A percentile compares a stretch with the other conserved stretches of the same genome.
These are phyloP conservation scores for Toxonevra muliebris DNA, from an alignment of 2,888 invertebrate species.

Conservation along the genomic window DNA sequence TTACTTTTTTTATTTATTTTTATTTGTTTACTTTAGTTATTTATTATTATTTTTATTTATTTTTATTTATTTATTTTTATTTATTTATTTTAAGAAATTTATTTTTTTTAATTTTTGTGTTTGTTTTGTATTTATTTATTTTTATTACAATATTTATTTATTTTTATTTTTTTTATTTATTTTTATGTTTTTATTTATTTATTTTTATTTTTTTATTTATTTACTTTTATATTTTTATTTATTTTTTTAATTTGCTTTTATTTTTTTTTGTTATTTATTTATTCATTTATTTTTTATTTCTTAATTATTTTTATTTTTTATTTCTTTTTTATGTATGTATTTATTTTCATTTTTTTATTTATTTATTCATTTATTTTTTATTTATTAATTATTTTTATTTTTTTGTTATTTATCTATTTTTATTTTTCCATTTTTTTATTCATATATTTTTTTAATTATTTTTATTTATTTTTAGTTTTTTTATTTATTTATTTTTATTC, in stretches of 20 bases:
- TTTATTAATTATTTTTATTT: slow-evolving; percentile 8
- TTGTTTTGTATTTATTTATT: too few relatives aligned
- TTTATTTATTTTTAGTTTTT: slow-evolving; percentile 40
- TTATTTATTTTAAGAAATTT: slow-evolving; percentile 8
- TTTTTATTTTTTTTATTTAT: too few relatives aligned
- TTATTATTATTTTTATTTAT: slow-evolving; percentile 22
- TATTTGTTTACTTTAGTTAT: not conserved
- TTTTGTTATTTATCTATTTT: too few relatives aligned
- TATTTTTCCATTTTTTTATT: slow-evolving; percentile 7
- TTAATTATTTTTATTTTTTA: slow-evolving; percentile 14
- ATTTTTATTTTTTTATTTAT: too few relatives aligned
- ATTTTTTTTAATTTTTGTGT: too few relatives aligned
- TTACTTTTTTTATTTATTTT: slow-evolving; percentile 43
- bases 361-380: slow-evolving; percentile 11
- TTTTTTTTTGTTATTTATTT: too few relatives aligned
- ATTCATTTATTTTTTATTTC: too few relatives aligned
- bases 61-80: slow-evolving; percentile 19
- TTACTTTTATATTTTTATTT: too few relatives aligned
- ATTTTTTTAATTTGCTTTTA: too few relatives aligned
- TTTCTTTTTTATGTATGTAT: slow-evolving; percentile 13
- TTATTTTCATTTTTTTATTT: too few relatives aligned
- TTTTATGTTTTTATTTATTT: too few relatives aligned
- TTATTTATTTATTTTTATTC: slow-evolving; percentile 29
- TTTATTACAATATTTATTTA: too few relatives aligned
- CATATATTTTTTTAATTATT: slow-evolving; percentile 29